phyloP scores from a whole-genome alignment of 2,797 vertebrate species.

The Bothrops alternatus region DNA sequence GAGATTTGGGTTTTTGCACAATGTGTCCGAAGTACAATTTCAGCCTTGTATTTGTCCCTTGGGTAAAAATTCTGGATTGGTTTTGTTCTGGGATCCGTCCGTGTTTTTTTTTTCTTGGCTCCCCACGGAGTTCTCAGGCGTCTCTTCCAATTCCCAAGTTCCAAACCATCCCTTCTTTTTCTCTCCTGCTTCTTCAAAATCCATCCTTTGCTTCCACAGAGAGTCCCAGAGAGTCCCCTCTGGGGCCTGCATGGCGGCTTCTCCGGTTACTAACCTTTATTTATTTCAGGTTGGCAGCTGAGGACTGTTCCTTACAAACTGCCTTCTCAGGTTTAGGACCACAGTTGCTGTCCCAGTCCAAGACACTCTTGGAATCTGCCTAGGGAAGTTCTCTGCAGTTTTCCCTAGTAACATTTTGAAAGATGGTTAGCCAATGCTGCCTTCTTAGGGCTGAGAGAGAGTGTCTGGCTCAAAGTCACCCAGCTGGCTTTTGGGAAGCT shows the following conservation, averaged over 20 bases:
- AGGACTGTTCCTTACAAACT: no score
- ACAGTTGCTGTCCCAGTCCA: neutral
- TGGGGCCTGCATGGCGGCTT: neutral
- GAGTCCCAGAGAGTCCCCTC: neutral
- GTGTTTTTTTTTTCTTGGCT: neutral
- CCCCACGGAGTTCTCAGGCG: neutral
- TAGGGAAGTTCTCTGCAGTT: neutral
- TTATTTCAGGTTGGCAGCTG: slow-evolving; percentile 5
- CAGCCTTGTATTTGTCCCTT: neutral
- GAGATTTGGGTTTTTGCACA: neutral
- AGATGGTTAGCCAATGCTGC: neutral
- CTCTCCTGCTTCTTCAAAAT: neutral
- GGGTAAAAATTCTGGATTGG: neutral
- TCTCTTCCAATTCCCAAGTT: neutral
- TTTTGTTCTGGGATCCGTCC: neutral
- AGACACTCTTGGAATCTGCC: neutral
- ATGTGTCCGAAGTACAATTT: neutral
- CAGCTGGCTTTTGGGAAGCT: neutral
- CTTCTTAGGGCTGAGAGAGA: neutral
- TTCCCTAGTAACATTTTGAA: neutral
- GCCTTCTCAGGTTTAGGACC: neutral
- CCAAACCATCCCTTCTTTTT: neutral
- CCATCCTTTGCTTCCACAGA: neutral
- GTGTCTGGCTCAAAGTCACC: neutral
- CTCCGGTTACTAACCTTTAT: slow-evolving; percentile 21